Evolutionary conservation across 2,888 invertebrate genomes (phyloP).

Genomic region (Empis stercorea): DNA sequence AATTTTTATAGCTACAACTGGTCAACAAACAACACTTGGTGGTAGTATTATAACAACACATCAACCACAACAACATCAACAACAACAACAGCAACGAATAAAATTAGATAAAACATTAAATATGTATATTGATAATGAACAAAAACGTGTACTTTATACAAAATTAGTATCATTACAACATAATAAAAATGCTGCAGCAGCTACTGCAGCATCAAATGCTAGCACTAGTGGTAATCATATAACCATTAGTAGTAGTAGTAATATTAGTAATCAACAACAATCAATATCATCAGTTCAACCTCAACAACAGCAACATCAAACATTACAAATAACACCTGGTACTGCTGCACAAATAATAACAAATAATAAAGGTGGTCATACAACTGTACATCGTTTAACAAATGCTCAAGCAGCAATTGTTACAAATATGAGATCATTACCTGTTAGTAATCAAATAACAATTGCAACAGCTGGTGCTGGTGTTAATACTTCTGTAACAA

Average conservation of each 20-base stretch:
- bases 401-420: constrained; percentile 13
- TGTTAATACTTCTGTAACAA: neutral
- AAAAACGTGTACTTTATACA: constrained; percentile 33
- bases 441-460: constrained; percentile 6
- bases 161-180: constrained; percentile 26
- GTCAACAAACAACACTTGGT: neutral
- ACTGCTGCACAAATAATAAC: constrained; percentile 5
- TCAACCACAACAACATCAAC: constrained; percentile 10
- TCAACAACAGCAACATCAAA: constrained; percentile 13
- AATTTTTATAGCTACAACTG: neutral
- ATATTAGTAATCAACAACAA: constrained; percentile 12
- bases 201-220: constrained; percentile 11
- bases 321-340: constrained; percentile 7
- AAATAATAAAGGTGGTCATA: neutral
- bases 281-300: constrained; percentile 6
- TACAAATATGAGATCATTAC: constrained; percentile 9
- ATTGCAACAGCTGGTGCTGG: constrained; percentile 7
- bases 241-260: constrained; percentile 14
- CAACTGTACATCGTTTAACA: constrained; percentile 7
- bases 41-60: constrained; percentile 4
- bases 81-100: constrained; percentile 14
- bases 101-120: constrained; percentile 15
- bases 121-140: constrained; percentile 15
- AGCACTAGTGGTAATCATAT: constrained; percentile 14
- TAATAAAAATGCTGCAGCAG: constrained; percentile 12